These are phyloP conservation scores for Gobio gobio DNA, from an alignment of 2,113 vertebrate species.

Conservation along the genomic window DNA sequence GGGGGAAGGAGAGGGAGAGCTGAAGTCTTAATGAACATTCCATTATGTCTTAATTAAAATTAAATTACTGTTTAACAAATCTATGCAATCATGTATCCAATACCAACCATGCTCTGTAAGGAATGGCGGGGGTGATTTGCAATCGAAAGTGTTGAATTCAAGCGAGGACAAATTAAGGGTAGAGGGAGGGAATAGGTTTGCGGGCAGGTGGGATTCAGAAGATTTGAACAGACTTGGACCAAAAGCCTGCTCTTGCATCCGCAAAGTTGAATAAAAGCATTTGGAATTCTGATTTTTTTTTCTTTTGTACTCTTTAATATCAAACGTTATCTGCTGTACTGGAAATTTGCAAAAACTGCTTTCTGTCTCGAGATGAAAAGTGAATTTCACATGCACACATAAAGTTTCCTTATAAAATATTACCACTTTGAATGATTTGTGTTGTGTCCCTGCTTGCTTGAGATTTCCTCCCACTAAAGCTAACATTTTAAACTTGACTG, in stretches of 20 bases:
- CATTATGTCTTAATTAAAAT: constrained; percentile 69
- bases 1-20: constrained; percentile 26
- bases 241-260: constrained; percentile 66
- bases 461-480: neutral
- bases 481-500: neutral
- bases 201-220: constrained; percentile 14
- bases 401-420: constrained; percentile 81
- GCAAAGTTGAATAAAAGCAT: constrained; percentile 67
- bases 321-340: constrained; percentile 82
- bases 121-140: constrained; percentile 47
- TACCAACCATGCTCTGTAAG: constrained; percentile 53
- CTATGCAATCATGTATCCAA: constrained; percentile 76
- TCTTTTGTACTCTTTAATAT: constrained; percentile 83
- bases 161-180: constrained; percentile 29
- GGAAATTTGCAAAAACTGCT: constrained; percentile 75
- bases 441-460: constrained; percentile 40
- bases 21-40: constrained; percentile 70
- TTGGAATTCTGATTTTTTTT: constrained; percentile 68
- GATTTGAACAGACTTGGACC: constrained; percentile 70
- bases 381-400: constrained; percentile 82
- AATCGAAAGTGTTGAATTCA: constrained; percentile 37
- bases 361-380: constrained; percentile 77
- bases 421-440: constrained; percentile 35
- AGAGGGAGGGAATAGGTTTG: constrained; percentile 28
- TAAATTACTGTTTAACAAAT: constrained; percentile 68